Conservation (phyloP, 2,888 invertebrate species). For the Caenorhabditis panamensis region DNA sequence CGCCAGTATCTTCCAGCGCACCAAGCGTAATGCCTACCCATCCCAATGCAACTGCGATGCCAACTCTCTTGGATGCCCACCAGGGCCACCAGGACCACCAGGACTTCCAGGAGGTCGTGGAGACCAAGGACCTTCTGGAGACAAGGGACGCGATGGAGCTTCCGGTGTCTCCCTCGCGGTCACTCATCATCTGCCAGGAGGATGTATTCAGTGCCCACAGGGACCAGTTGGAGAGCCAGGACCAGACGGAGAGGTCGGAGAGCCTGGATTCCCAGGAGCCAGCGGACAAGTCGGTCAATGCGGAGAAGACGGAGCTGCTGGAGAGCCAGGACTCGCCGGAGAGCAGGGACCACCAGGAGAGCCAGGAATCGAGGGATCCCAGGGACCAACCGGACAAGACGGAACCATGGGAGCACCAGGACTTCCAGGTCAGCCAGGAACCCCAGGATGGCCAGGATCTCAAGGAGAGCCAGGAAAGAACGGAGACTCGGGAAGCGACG, state of each 20-base stretch:
- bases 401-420: conserved; percentile 67
- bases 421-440: conserved; percentile 66
- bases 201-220: conserved; percentile 67
- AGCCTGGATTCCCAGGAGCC: conserved; percentile 68
- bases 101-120: conserved; percentile 69
- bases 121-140: conserved; percentile 69
- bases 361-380: conserved; percentile 63
- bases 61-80: conserved; percentile 69
- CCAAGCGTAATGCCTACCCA: conserved; percentile 58
- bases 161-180: conserved; percentile 66
- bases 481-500: conserved; percentile 65
- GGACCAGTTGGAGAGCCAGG: conserved; percentile 69
- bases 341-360: conserved; percentile 65
- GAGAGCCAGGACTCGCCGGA: conserved; percentile 67
- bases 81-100: conserved; percentile 74
- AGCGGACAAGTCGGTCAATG: conserved; percentile 62
- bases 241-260: conserved; percentile 65
- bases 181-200: conserved; percentile 69
- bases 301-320: conserved; percentile 66
- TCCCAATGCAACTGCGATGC: conserved; percentile 67
- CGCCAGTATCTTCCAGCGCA: conserved; percentile 62
- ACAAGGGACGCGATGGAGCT: conserved; percentile 67
- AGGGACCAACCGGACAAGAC: conserved; percentile 62
- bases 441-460: conserved; percentile 68
- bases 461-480: conserved; percentile 70